Base-by-base conservation (phyloP, 2,797 vertebrate species). In the Brachymystax lenok region DNA sequence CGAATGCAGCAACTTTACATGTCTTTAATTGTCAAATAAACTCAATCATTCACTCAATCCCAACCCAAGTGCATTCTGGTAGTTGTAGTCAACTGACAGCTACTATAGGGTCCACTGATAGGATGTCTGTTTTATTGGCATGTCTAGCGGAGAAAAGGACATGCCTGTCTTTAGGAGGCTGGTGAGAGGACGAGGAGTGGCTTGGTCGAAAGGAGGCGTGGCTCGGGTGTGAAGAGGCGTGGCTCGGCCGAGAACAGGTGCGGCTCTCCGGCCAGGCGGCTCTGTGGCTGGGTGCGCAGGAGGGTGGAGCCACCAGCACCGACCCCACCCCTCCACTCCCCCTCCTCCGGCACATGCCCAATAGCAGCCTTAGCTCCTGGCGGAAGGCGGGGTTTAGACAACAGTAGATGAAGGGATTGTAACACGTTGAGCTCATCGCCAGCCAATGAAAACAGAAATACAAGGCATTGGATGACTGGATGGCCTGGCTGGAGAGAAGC, bases 371-470 rank as follows among this genome's bases (percentile, higher is more conserved):
- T 1, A 98, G 93, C 73, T 96, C 95, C 56, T 94, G 92, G 67
- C 95, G 93, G 87, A 98, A 98, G 77, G 87, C 95, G 72, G 96
- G 94, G 0, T 97, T 97, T 71, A 98, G 92, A 90, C 96, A 98
- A 82, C 95, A 98, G 91, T 98, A 98, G 86, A 98, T 97, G 89
- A 96, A 98, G 28, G 96, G 97, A 84, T 98, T 98, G 93, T 97
- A 97, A 88, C 96, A 98, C 70, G 96, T 97, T 84, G 96, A 97
- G 91, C 96, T 98, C 96, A 97, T 97, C 69, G 96, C 97, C 3
- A 98, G 92, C 96, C 96, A 98, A 88, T 97, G 96, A 76, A 97
- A 96, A 82, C 94, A 94, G n/a, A 98, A 97, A 83, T 97, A 98
- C 14, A 97, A 84, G n/a, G 90, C 91, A 0, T 97, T 96, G 84